Percentiles rank a stretch among this genome's conserved stretches.
phyloP scores from a whole-genome alignment of 2,888 invertebrate genomes.

The Nycteola revayana region DNA sequence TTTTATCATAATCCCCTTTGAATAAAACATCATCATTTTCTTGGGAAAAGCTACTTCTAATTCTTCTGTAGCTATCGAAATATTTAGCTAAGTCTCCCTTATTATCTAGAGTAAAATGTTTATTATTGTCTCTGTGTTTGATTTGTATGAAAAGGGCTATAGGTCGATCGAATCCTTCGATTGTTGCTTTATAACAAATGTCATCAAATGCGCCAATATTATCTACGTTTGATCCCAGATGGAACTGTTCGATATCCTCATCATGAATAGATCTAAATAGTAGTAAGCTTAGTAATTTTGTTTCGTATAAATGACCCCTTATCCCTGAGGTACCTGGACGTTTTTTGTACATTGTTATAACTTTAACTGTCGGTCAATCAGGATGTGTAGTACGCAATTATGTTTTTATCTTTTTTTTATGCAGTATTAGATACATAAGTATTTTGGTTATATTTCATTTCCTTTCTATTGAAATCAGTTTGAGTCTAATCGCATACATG shows the following conservation, averaged over 20 bases:
- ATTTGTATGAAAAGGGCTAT: conserved; percentile 24
- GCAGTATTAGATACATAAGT: too few species aligned
- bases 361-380: too few species aligned
- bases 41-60: conserved; percentile 11
- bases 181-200: conserved; percentile 20
- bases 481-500: too few species aligned
- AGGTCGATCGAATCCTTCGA: conserved; percentile 8
- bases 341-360: conserved; percentile 16
- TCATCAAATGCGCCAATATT: conserved; percentile 28
- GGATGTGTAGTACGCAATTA: too few species aligned
- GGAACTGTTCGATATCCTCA: conserved; percentile 15
- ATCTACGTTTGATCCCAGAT: conserved; percentile 24
- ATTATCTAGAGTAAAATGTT: conserved; percentile 6
- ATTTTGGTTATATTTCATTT: too few species aligned
- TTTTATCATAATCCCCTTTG: conserved; percentile 8
- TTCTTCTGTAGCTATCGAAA: conserved; percentile 15
- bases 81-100: conserved; percentile 12
- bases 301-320: conserved; percentile 29
- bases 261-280: conserved; percentile 16
- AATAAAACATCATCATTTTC: conserved; percentile 12
- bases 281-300: conserved; percentile 25
- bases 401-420: too few species aligned
- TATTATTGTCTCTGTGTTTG: conserved; percentile 20
- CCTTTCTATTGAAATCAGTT: too few species aligned
- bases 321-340: conserved; percentile 22